These are phyloP conservation scores for Acipenser oxyrinchus DNA, from an alignment of 2,797 vertebrate species.

Conservation along the genomic window DNA sequence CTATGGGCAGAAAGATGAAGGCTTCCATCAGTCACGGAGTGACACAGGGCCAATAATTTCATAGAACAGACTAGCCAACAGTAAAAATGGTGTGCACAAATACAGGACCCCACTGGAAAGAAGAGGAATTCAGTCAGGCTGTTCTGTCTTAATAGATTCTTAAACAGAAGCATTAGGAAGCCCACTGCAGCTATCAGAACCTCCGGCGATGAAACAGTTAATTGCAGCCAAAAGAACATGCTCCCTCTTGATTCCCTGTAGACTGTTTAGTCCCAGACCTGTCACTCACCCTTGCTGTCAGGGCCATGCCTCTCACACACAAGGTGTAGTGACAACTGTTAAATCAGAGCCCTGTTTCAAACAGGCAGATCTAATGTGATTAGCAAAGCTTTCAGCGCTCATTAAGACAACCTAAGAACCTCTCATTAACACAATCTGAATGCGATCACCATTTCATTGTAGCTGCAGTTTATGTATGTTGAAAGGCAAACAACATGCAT, in stretches of 20 bases:
- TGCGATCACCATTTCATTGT: conserved; percentile 9
- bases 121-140: too few species aligned
- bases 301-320: conserved; percentile 42
- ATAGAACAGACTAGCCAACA: too few species aligned
- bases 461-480: neutral
- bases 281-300: conserved; percentile 47
- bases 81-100: too few species aligned
- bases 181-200: too few species aligned
- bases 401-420: conserved; percentile 33
- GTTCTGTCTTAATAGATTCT: too few species aligned
- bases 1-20: too few species aligned
- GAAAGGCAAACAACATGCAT: neutral
- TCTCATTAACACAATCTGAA: conserved; percentile 38
- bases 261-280: conserved; percentile 24
- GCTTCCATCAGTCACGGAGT: too few species aligned
- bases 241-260: neutral
- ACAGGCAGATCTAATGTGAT: conserved; percentile 36
- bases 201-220: neutral
- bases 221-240: neutral
- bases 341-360: conserved; percentile 43
- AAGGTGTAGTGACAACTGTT: conserved; percentile 52
- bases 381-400: conserved; percentile 40
- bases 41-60: too few species aligned
- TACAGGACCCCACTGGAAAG: too few species aligned
- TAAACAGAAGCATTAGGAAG: too few species aligned